Conservation (phyloP, 2,888 invertebrate genomes). For the Drosophila peninsularis region DNA sequence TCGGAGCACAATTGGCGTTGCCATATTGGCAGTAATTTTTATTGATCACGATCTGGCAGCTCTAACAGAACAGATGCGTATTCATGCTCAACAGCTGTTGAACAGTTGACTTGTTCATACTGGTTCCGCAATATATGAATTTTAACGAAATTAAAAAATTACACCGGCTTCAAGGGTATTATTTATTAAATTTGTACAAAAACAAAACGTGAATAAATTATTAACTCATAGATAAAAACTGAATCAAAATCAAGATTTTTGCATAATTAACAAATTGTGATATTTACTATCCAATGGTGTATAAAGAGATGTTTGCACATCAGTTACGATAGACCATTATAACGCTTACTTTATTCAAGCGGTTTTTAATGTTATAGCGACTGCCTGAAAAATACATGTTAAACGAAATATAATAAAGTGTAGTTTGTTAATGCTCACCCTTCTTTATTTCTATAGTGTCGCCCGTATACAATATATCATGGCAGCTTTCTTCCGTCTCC, state of each 20-base stretch:
- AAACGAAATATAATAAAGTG: neutral
- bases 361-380: conserved; percentile 47
- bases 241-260: neutral
- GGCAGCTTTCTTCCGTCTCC: conserved; percentile 18
- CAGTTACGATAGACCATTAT: conserved; percentile 46
- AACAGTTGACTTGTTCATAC: conserved; percentile 12
- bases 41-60: conserved; percentile 15
- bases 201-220: neutral
- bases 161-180: too few species aligned
- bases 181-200: neutral
- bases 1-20: conserved; percentile 48
- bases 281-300: neutral
- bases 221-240: neutral
- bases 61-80: neutral
- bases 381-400: conserved; percentile 35
- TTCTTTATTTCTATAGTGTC: conserved; percentile 65
- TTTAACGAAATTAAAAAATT: neutral
- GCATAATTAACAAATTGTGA: neutral
- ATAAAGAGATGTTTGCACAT: neutral
- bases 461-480: conserved; percentile 43
- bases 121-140: neutral
- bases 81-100: conserved; percentile 1
- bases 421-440: conserved; percentile 39
- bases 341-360: conserved; percentile 31
- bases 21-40: conserved; percentile 23